phyloP scores from a whole-genome alignment of 2,113 vertebrate species.

The Rostratula benghalensis region DNA sequence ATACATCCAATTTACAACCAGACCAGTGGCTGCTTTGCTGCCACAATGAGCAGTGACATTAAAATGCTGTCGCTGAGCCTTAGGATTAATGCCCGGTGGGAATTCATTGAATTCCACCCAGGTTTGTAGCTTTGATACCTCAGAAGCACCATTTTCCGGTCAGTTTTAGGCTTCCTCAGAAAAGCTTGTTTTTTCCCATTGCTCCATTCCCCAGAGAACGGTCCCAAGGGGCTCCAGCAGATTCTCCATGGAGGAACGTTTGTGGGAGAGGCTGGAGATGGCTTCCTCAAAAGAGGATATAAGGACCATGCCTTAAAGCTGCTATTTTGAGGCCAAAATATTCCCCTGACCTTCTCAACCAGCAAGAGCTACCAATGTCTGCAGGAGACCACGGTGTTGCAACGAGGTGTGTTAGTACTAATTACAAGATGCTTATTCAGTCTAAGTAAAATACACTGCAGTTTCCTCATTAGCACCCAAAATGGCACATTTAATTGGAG shows the following conservation, averaged over 20 bases:
- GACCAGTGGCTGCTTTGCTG: background rate
- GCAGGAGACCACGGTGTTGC: background rate
- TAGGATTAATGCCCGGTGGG: background rate
- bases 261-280: background rate
- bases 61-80: background rate
- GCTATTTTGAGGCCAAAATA: background rate
- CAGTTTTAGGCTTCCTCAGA: background rate
- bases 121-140: background rate
- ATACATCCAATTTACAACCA: background rate
- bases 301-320: background rate
- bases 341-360: background rate
- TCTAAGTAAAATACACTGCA: background rate
- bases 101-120: background rate
- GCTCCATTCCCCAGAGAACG: background rate
- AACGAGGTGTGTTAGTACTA: background rate
- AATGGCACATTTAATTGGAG: conserved; percentile 13
- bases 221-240: rapidly evolving
- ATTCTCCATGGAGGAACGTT: background rate
- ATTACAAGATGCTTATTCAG: conserved; percentile 24
- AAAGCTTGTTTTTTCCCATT: background rate
- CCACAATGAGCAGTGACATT: background rate
- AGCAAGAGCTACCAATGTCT: background rate
- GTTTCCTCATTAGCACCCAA: conserved; percentile 39
- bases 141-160: background rate
- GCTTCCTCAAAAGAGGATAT: background rate